Evolutionary conservation across 2,797 vertebrate species (phyloP), one percentile per base, ranked within the genome.

Genomic region (Anisognathus igniventris): DNA sequence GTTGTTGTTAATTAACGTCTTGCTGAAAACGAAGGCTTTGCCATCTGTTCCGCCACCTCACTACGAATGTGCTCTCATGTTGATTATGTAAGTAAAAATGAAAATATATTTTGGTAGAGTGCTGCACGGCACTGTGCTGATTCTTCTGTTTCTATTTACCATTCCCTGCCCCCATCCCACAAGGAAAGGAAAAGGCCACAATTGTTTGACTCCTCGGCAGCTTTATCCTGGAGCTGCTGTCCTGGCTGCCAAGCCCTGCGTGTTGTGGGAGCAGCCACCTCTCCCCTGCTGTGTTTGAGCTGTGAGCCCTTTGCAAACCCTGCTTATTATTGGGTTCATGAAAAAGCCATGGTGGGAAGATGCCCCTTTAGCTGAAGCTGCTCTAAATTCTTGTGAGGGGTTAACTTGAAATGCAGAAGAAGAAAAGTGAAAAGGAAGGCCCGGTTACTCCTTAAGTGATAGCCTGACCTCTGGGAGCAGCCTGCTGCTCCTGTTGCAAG

Each of bases 21-120:
- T 96, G 90, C 89, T 92, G 92, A 71, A 93, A 96, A 92, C 31
- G 0, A 90, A 96, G 88, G 80, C 79, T 92, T 40, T 86, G 86
- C 97, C 97, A 97, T 97, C 96, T 97, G 97, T 92, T 97, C 96
- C 23, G 0, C 96, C 93, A 95, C 92, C 96, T 97, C 94, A 90
- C 79, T 77, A 91, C 31, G 65, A 96, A 93, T 92, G 94, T 53
- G 48, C 81, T 91, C 86, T 68, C 76, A 44, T 94, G 94, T 75
- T 94, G 93, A 88, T 96, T 96, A 96, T 92, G 83, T 97, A 97
- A 97, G 96, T 77, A 72, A 85, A 94, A 95, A 96, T 35, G 74
- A 94, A 96, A 96, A 96, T 95, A 96, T 93, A 96, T 95, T 97
- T 97, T 94, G 85, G 89, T 96, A 86, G 87, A 91, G 79, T 71